A percentile compares a stretch with the other conserved stretches of the same genome.
Evolutionary conservation across 2,797 vertebrate species (phyloP).

Genomic region (Pelodytes ibericus): DNA sequence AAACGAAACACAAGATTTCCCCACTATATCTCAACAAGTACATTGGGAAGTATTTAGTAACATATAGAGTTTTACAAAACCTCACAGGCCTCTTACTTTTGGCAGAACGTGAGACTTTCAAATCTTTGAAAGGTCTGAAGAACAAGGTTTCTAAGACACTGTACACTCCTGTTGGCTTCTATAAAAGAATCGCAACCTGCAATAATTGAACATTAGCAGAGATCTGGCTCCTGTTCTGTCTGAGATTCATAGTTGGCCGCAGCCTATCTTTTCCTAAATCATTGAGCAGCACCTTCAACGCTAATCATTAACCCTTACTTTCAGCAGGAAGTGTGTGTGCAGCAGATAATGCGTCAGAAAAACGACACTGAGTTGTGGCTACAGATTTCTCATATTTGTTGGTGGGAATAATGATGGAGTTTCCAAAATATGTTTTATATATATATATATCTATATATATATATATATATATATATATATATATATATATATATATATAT

Average conservation of each 20-base stretch:
- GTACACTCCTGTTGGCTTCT: background rate
- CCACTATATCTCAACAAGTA: background rate
- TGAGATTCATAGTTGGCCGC: background rate
- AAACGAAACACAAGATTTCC: background rate
- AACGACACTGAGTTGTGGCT: background rate
- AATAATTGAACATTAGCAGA: conserved; percentile 13
- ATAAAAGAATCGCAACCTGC: background rate
- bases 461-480: no score
- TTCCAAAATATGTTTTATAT: no score
- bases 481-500: no score
- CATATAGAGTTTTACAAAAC: background rate
- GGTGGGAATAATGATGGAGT: conserved; percentile 19
- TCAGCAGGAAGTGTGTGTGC: background rate
- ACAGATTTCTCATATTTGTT: conserved; percentile 22
- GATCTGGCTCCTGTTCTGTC: background rate
- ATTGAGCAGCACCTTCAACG: background rate
- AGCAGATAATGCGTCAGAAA: background rate
- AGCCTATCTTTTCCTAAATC: background rate
- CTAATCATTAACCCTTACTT: background rate
- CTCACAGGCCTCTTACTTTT: background rate
- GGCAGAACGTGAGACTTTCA: background rate
- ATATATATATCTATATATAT: no score
- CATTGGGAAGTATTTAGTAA: background rate
- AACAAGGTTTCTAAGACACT: background rate
- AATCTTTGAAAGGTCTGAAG: background rate